These are phyloP conservation scores for Dryococelus australis DNA, from an alignment of 2,888 invertebrate species.

Conservation along the genomic window DNA sequence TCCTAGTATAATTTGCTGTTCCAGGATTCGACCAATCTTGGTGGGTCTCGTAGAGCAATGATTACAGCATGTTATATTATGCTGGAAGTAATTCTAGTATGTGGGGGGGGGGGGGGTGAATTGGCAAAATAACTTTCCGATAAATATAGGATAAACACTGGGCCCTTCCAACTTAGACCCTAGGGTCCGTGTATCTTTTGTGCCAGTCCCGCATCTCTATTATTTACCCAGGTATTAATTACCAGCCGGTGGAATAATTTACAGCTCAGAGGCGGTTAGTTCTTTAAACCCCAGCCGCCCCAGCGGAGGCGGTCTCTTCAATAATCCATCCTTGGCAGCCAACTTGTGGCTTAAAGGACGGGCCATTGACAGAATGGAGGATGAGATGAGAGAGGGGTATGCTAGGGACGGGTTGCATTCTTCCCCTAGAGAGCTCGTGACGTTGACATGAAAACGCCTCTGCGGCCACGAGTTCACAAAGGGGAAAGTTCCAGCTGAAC, in stretches of 20 bases:
- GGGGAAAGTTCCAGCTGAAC: too few species aligned
- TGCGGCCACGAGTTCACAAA: neutral
- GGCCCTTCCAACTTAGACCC: neutral
- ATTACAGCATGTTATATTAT: too few species aligned
- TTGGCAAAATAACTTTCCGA: neutral
- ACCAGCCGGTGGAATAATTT: constrained; percentile 20
- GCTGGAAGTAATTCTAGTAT: too few species aligned
- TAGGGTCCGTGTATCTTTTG: neutral
- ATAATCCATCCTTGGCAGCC: neutral
- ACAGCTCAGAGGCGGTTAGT: neutral
- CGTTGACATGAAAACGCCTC: neutral
- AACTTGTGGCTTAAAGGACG: neutral
- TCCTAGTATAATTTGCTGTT: too few species aligned
- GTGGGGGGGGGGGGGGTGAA: neutral
- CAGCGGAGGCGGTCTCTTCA: neutral
- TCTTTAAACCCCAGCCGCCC: neutral
- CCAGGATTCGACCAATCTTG: too few species aligned
- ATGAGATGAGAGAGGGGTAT: too few species aligned
- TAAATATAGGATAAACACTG: neutral
- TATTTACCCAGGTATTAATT: constrained; percentile 29
- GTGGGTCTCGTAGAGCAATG: too few species aligned
- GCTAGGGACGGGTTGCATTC: neutral
- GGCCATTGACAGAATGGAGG: neutral
- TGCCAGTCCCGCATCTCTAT: neutral
- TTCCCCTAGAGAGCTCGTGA: neutral